Conservation (phyloP, 2,888 invertebrate species). For the Peribatodes rhomboidaria region DNA sequence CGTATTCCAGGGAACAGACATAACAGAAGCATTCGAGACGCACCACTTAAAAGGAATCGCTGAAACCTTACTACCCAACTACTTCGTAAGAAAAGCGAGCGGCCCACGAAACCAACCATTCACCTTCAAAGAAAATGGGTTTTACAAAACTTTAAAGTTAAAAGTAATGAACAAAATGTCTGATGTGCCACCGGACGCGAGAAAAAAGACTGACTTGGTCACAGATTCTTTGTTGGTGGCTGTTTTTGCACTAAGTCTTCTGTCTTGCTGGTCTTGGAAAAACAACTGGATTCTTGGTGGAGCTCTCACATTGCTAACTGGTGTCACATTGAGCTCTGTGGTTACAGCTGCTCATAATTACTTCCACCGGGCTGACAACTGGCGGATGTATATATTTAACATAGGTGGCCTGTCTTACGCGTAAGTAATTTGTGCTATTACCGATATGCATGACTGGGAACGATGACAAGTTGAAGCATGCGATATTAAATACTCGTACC, state of each 20-base stretch:
- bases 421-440: slow-evolving; percentile 66
- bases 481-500: too few species aligned
- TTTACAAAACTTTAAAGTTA: slow-evolving; percentile 90
- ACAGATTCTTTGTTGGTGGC: slow-evolving; percentile 64
- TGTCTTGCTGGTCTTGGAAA: slow-evolving; percentile 68
- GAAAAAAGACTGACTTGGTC: slow-evolving; percentile 69
- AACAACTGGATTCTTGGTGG: slow-evolving; percentile 62
- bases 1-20: slow-evolving; percentile 87
- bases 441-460: not conserved
- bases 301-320: slow-evolving; percentile 58
- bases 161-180: slow-evolving; percentile 86
- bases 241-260: slow-evolving; percentile 60
- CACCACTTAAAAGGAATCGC: slow-evolving; percentile 87
- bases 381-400: slow-evolving; percentile 93
- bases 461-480: too few species aligned
- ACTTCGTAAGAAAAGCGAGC: slow-evolving; percentile 88
- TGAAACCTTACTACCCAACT: slow-evolving; percentile 88
- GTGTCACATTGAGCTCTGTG: slow-evolving; percentile 69
- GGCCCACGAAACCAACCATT: slow-evolving; percentile 89
- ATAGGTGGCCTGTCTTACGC: slow-evolving; percentile 88
- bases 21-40: slow-evolving; percentile 88
- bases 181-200: slow-evolving; percentile 74
- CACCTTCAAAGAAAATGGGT: slow-evolving; percentile 91
- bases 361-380: slow-evolving; percentile 92
- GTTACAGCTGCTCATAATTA: slow-evolving; percentile 91